phyloP scores from a whole-genome alignment of 2,113 vertebrate species.

The Nanorana parkeri region DNA sequence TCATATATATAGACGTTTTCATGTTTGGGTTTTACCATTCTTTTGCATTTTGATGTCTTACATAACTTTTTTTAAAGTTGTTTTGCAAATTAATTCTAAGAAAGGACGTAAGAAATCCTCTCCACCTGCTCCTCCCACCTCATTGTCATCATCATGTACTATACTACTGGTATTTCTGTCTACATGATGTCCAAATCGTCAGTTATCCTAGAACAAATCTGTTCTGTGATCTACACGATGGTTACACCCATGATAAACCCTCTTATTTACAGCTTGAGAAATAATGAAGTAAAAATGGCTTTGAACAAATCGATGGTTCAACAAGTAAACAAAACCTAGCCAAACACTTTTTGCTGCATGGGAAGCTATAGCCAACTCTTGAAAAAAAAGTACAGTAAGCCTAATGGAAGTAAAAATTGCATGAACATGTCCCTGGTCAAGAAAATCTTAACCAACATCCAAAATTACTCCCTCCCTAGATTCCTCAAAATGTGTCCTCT shows the following conservation, averaged over 20 bases:
- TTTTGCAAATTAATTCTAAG: slow-evolving; percentile 9
- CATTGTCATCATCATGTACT: slow-evolving; percentile 16
- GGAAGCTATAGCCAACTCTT: no score
- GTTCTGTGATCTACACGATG: not conserved
- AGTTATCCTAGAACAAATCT: slow-evolving; percentile 1
- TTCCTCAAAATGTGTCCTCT: no score
- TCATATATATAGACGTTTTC: slow-evolving; percentile 23
- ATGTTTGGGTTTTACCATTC: slow-evolving; percentile 10
- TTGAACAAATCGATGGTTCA: no score
- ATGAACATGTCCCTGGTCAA: no score
- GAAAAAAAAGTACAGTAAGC: no score
- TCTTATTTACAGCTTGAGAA: no score
- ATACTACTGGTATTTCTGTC: not conserved
- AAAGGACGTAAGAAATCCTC: not conserved
- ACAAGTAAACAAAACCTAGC: no score
- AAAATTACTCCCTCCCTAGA: no score
- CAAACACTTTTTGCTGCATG: no score
- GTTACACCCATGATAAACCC: not conserved
- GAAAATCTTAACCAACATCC: no score
- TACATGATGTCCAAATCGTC: slow-evolving; percentile 21
- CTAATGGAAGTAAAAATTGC: no score
- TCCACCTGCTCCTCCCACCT: slow-evolving; percentile 36
- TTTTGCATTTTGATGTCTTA: slow-evolving; percentile 22
- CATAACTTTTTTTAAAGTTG: slow-evolving; percentile 18
- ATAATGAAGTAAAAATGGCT: no score